Conservation (phyloP, 2,888 invertebrate genomes). For the Trissolcus japonicus region DNA sequence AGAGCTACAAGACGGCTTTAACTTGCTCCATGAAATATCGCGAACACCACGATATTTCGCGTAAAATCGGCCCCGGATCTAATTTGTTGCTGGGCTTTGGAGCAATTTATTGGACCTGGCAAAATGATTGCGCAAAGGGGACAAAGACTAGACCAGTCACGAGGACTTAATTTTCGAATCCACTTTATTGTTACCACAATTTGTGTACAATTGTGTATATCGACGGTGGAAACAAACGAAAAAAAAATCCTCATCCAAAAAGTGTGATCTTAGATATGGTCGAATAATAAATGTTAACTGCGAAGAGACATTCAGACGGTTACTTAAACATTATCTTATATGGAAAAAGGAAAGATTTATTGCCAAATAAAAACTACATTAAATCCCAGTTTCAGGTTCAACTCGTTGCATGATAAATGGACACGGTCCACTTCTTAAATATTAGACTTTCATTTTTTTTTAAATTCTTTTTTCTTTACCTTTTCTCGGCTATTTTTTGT, state of each 20-base stretch:
- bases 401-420: conserved; percentile 44
- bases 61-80: conserved; percentile 66
- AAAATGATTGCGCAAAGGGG: conserved; percentile 17
- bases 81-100: conserved; percentile 68
- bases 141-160: conserved; percentile 1
- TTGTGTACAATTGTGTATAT: background rate
- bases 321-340: conserved; percentile 28
- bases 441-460: conserved; percentile 35
- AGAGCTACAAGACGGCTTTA: conserved; percentile 63
- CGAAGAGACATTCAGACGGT: conserved; percentile 12
- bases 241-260: conserved; percentile 2
- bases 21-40: conserved; percentile 71
- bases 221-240: too few species aligned
- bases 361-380: conserved; percentile 49
- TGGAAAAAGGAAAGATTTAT: conserved; percentile 46
- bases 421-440: conserved; percentile 27
- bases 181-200: conserved; percentile 6
- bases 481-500: conserved; percentile 11
- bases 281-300: conserved; percentile 28
- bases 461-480: conserved; percentile 15
- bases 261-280: conserved; percentile 22
- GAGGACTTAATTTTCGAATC: too few species aligned
- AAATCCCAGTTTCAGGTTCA: conserved; percentile 44
- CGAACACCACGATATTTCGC: conserved; percentile 68
- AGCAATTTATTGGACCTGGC: conserved; percentile 62